Base-by-base conservation (phyloP, 2,797 vertebrate species). In the Neoniphon sammara region DNA sequence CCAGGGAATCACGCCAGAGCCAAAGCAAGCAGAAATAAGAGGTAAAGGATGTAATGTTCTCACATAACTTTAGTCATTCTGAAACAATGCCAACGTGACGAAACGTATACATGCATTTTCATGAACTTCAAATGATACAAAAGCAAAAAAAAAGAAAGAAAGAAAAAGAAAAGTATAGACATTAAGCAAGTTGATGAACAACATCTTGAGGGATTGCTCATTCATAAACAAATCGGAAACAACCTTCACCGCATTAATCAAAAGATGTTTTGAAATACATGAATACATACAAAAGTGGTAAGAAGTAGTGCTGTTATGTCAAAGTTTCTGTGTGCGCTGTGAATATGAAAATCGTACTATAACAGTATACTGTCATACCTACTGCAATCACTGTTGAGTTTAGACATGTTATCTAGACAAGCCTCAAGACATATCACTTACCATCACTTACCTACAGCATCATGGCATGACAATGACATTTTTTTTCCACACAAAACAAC, bases 51-150 rank as follows among this genome's bases (percentile, higher is more conserved):
- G 89, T 83, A 75, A 87, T 82, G 62, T 89, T 91, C 83, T 88
- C 84, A 93, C 74, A 76, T 81, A 83, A 86, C 77, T 88, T 87
- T 85, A 91, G 82, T 89, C 88, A 83, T 83, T 91, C 82, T 79
- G 67, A 88, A 87, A 88, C 80, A 64, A 81, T 81, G 87, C 69
- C 59, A 86, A 89, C 80, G 61, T 84, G 77, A 91, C 55, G 23
- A 83, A 89, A 91, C 67, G 20, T 88, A 80, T 78, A 87, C 86
- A 88, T 87, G 82, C 83, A 84, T 87, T 73, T 89, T 86, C 78
- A 76, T 85, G 64, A 85, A 87, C 36, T 65, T 82, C 49, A 78
- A 77, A 88, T 84, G 42, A 86, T 87, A 87, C 77, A 74, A 85
- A 73, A 66, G 69, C 46, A 1, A 81, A 66, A 88, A 59, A 76